These are phyloP conservation scores for Euclidia mi DNA, from an alignment of 2,888 invertebrate species.

Conservation along the genomic window DNA sequence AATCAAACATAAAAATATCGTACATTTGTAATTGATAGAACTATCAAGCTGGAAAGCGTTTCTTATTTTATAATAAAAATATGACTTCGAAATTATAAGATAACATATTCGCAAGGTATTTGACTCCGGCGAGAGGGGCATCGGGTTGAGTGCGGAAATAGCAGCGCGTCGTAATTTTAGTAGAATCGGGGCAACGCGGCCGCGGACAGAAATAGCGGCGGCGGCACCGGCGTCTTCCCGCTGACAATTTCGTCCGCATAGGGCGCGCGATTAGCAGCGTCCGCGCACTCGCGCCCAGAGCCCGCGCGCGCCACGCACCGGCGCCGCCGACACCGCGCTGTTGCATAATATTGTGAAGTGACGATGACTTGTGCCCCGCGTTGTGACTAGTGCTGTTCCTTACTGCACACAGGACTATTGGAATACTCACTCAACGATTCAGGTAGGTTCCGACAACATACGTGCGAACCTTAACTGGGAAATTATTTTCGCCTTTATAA, in stretches of 20 bases:
- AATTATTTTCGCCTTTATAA: neutral
- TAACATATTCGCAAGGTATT: constrained; percentile 74
- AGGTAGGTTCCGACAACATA: constrained; percentile 40
- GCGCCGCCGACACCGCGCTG: constrained; percentile 58
- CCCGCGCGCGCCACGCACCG: too few relatives aligned
- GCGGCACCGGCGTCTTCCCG: constrained; percentile 82
- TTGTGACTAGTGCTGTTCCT: constrained; percentile 35
- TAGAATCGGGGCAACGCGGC: constrained; percentile 89
- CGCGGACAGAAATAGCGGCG: constrained; percentile 87
- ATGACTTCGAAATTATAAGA: constrained; percentile 7
- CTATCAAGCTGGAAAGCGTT: too few relatives aligned
- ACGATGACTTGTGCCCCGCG: constrained; percentile 56
- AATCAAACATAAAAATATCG: too few relatives aligned
- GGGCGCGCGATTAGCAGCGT: constrained; percentile 82
- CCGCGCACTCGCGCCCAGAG: constrained; percentile 25
- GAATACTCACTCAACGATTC: constrained; percentile 1
- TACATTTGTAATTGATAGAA: too few relatives aligned
- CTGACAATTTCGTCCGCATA: constrained; percentile 88
- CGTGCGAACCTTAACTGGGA: neutral
- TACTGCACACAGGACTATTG: neutral
- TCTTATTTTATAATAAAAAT: neutral
- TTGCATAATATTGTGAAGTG: constrained; percentile 72
- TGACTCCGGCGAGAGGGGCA: constrained; percentile 75
- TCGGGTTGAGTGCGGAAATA: constrained; percentile 88
- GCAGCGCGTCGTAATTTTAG: constrained; percentile 88